Evolutionary conservation across 2,797 vertebrate species (phyloP), one percentile per base, ranked within the genome.

Genomic region (Lepidocolaptes lacrymiger): DNA sequence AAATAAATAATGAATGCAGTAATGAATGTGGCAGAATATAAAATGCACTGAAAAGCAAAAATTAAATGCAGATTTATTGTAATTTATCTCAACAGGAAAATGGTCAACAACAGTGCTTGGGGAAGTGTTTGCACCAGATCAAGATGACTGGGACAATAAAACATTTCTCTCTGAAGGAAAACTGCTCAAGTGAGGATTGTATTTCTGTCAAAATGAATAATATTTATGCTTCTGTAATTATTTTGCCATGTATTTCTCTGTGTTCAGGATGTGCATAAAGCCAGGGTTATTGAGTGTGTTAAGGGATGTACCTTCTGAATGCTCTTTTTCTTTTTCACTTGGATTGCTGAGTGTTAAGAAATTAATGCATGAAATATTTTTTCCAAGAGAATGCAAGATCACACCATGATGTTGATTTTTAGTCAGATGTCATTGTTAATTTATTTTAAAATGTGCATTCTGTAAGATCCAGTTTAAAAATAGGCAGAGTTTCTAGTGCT

Each of bases 131-230:
- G 98, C 98, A 78, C 98, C 98, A 16, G 99, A 99, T 97, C 98
- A 98, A 30, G 99, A 99, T 89, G 99, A 99, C 96, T 99, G 98
- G 98, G 98, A 99, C 97, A 99, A 99, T 97, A 99, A 99, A 98
- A 99, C 99, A 3, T 99, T 98, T 74, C 90, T 98, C 73, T 98
- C 98, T 91, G 99, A 99, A 97, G 99, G 98, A 97, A 98, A 98
- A 83, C 96, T 98, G 81, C 98, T 98, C 76, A 98, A 97, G 99
- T 99, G 98, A 98, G 98, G 92, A 94, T 93, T 93, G 89, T 93
- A 91, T 91, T 83, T 95, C 37, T 92, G 91, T 94, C 91, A 94
- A 88, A 86, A 94, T 93, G 75, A 94, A 56, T 91, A 93, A 91
- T 96, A 88, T 91, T 96, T 95, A 94, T 93, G 64, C 64, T 92